phyloP scores from a whole-genome alignment of 2,113 vertebrate species.

The Notechis scutatus region DNA sequence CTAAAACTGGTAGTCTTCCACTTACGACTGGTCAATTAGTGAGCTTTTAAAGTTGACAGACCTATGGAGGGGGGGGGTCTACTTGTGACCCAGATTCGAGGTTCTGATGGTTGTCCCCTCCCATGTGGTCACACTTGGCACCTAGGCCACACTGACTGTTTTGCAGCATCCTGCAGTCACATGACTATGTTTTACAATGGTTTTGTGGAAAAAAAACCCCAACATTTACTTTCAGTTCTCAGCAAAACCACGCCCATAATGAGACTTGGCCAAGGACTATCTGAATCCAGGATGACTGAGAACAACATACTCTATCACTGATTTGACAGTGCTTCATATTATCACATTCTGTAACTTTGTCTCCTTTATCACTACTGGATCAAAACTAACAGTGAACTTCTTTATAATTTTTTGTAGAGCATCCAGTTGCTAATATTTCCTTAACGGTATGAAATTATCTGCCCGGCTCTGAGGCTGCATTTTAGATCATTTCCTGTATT shows the following conservation, averaged over 20 bases:
- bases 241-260: neutral
- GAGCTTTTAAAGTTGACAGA: neutral
- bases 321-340: neutral
- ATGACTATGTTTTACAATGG: neutral
- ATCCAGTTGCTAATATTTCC: neutral
- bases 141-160: neutral
- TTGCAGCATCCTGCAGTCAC: neutral
- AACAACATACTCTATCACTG: too few species aligned
- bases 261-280: neutral
- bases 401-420: neutral
- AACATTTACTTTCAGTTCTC: neutral
- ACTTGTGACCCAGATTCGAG: neutral
- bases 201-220: neutral
- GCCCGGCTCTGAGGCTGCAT: neutral
- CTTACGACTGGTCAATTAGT: neutral
- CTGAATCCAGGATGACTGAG: neutral
- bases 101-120: neutral
- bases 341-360: neutral
- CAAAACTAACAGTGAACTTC: neutral
- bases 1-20: neutral
- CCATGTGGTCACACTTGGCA: neutral
- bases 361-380: neutral
- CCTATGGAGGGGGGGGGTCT: neutral
- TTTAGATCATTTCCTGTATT: neutral
- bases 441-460: neutral